A percentile compares a stretch with the other conserved stretches of the same genome.
Conservation (phyloP, 2,888 invertebrate genomes). For the Cryptocheilus praepositus region DNA sequence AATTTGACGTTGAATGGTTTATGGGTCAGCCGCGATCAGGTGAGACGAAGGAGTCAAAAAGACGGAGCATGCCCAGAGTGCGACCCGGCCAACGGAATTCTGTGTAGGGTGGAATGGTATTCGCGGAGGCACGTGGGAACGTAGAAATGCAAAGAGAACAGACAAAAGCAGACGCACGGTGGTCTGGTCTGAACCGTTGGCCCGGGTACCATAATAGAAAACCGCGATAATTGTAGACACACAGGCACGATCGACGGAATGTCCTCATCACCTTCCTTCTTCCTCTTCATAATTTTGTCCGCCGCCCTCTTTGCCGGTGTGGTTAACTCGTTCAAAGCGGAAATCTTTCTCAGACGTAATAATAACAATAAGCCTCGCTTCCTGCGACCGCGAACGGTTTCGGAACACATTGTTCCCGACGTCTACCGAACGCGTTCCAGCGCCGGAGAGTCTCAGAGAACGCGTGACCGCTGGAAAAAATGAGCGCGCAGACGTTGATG, state of each 20-base stretch:
- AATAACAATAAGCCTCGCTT: too few relatives aligned
- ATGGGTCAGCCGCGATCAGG: too few relatives aligned
- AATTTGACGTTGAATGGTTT: too few relatives aligned
- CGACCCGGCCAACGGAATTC: conserved; percentile 5
- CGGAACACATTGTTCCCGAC: too few relatives aligned
- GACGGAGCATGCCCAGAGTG: too few relatives aligned
- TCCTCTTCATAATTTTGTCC: neutral
- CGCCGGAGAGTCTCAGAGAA: too few relatives aligned
- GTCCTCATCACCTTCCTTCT: conserved; percentile 19
- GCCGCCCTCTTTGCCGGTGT: conserved; percentile 3
- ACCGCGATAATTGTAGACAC: conserved; percentile 54
- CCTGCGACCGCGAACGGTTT: too few relatives aligned
- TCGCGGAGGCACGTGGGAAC: conserved; percentile 54
- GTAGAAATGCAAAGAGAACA: conserved; percentile 53
- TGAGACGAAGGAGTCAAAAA: too few relatives aligned
- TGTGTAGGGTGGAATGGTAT: conserved; percentile 43
- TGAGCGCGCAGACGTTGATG: too few relatives aligned
- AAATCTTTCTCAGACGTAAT: neutral
- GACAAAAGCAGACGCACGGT: conserved; percentile 37
- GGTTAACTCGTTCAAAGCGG: neutral
- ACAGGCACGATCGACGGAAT: conserved; percentile 49
- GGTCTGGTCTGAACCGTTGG: conserved; percentile 50
- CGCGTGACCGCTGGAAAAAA: too few relatives aligned
- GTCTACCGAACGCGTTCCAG: too few relatives aligned
- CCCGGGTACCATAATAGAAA: conserved; percentile 53